Evolutionary conservation across 2,888 invertebrate genomes (phyloP), one percentile per base, ranked within the genome.

Genomic region (Aricia artaxerxes): DNA sequence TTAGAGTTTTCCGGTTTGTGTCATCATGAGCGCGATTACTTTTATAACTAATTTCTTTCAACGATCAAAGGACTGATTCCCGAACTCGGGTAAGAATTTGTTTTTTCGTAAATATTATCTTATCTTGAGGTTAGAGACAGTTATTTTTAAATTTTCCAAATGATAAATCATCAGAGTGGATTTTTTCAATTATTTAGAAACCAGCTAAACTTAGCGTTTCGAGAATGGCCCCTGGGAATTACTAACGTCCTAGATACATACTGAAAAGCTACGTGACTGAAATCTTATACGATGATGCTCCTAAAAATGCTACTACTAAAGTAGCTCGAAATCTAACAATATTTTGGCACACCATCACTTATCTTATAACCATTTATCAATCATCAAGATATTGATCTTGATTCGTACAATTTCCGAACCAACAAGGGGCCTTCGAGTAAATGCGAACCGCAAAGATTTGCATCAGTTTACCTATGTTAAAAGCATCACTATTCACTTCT

Each of bases 31-130:
- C 69, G 35, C 35, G 24, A 35, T 69, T 69, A 31, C 31, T 69
- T 69, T 31, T 69, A 69, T 64, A 64, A 64, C 31, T 64, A 1
- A 13, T 9, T 38, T 69, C 35, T 16, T 35, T 69, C 35, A 38
- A 69, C 13, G 13, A 69, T 73, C 13, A 6, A 73, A n/a, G 24
- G 40, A n/a, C n/a, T 40, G n/a, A 73, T 73, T 73, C 24, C 73
- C 44, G 73, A 73, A 44, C 5, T 73, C 44, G 6, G 24, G 73
- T 73, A 44, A 73, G n/a, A 35, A 44, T 16, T 40, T 73, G 2
- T 40, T 40, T 73, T 73, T 9, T 40, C n/a, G 4, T 11, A 24
- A 31, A 49, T 13, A n/a, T n/a, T 49, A 49, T 75, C 40, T 40
- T 75, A 44, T 49, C 49, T 75, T 31, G 31, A 24, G 24, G 64